Evolutionary conservation across 2,113 vertebrate species (phyloP), one percentile per base, ranked within the genome.

Genomic region (Onychostoma macrolepis): DNA sequence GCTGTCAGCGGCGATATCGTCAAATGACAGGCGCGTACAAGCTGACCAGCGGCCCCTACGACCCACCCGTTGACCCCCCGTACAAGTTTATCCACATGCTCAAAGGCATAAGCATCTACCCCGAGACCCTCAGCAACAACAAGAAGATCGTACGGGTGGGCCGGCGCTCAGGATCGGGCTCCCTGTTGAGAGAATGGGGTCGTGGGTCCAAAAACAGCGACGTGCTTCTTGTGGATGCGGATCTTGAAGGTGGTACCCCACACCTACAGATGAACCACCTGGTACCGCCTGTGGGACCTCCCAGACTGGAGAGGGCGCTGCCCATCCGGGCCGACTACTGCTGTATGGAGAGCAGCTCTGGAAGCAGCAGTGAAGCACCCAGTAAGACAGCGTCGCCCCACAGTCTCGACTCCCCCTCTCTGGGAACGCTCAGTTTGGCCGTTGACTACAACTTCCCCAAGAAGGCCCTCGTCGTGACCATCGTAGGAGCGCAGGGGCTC

Each of bases 361-460:
- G 95, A 84, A 75, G 86, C 36, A 87, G 87, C 83, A 89, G 91
- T 41, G 87, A 88, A 21, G 84, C 83, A 0, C 93, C 93, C 9
- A 97, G 96, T 69, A 96, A 96, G 91, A 93, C 93, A 0, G 90
- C 93, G 33, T 96, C 97, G 0, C 95, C 95, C 0, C 96, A 94
- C 0, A 95, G 95, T 0, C 96, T 96, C n/a, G 45, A 38, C 45
- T 76, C 58, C 0, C 89, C 95, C 15, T 79, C 71, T 82, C 81
- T 97, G 61, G 96, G 96, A 0, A 93, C 94, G 0, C 94, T 97
- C 82, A 95, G 93, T 15, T 95, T 97, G 92, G 95, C 94, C 0
- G 95, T 97, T 92, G 97, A 97, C 93, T 97, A 97, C 90, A 97
- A 96, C 93, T 97, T 97, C 88, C 96, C 96, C 2, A 97, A 97